phyloP scores from a whole-genome alignment of 2,113 vertebrate species.

The Mastomys coucha region DNA sequence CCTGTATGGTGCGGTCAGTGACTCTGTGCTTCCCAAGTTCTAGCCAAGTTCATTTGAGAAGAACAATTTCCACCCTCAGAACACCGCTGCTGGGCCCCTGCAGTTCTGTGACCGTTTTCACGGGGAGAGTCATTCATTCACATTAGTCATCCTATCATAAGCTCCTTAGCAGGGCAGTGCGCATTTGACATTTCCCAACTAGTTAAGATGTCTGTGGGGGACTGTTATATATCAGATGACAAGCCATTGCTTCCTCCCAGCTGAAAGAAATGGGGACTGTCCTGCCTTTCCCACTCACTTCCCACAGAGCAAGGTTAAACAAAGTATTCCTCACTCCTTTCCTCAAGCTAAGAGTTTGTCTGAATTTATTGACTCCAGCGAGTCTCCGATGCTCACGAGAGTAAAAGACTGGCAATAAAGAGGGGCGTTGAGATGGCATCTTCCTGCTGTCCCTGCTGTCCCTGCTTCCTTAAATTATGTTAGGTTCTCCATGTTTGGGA shows the following conservation, averaged over 20 bases:
- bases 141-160: not conserved
- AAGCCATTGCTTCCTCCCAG: not conserved
- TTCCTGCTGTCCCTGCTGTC: not conserved
- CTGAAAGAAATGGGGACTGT: not conserved
- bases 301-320: not conserved
- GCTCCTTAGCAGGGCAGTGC: not conserved
- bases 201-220: not conserved
- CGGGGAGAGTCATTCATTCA: not conserved
- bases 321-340: not conserved
- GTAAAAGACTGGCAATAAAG: not conserved
- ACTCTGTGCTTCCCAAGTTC: not conserved
- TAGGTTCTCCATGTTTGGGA: no score
- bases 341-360: not conserved
- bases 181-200: conserved; percentile 2
- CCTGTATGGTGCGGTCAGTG: not conserved
- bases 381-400: not conserved
- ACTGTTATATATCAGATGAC: not conserved
- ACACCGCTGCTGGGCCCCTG: not conserved
- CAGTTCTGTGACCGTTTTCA: not conserved
- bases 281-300: not conserved
- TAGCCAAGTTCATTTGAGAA: not conserved
- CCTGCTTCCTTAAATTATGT: not conserved
- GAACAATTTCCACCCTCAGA: not conserved
- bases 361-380: not conserved
- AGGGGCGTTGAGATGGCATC: not conserved